Conservation (phyloP, 2,113 vertebrate genomes). For the Bos indicus region DNA sequence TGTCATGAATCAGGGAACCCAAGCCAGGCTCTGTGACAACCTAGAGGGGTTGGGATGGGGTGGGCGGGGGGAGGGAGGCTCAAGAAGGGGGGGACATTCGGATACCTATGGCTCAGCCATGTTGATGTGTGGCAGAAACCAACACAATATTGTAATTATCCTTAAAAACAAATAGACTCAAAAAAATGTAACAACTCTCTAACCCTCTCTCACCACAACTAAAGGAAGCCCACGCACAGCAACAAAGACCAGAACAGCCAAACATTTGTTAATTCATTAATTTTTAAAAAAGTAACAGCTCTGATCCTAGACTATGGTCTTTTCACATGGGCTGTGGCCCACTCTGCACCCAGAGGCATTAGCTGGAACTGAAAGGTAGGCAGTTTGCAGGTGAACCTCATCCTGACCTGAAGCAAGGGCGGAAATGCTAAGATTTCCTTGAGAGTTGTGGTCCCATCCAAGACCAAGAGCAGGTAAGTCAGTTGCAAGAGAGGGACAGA, state of each 20-base stretch:
- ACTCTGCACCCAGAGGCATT: background rate
- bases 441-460: background rate
- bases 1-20: background rate
- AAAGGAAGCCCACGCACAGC: background rate
- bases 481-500: background rate
- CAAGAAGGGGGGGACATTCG: background rate
- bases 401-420: background rate
- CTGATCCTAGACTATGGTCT: background rate
- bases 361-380: background rate
- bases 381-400: background rate
- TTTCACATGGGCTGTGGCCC: background rate
- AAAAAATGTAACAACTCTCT: background rate
- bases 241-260: background rate
- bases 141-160: background rate
- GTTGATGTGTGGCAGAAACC: background rate
- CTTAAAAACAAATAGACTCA: background rate
- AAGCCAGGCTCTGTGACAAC: background rate
- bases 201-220: background rate
- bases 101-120: background rate
- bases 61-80: background rate
- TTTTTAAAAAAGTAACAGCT: background rate
- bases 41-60: background rate
- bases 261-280: background rate
- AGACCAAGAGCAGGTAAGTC: background rate
- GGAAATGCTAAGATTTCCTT: background rate